A percentile compares a stretch with the other conserved stretches of the same genome.
These are phyloP conservation scores for Leptinotarsa peninsularis DNA, from an alignment of 2,888 invertebrate genomes.

Conservation along the genomic window DNA sequence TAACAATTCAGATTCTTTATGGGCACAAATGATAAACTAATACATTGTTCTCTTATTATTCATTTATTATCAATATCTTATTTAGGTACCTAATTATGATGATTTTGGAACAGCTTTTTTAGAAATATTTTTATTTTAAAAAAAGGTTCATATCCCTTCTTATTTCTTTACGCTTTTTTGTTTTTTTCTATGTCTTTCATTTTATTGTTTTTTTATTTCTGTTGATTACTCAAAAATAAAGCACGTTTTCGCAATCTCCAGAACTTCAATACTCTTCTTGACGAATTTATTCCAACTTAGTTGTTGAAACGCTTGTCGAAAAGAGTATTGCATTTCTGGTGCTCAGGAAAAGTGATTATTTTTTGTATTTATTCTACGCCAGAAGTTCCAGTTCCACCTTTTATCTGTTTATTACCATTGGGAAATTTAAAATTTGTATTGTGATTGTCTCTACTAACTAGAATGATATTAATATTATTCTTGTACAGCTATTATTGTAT, in stretches of 20 bases:
- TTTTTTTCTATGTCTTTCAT: constrained; percentile 33
- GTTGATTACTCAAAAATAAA: constrained; percentile 28
- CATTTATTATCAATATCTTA: constrained; percentile 7
- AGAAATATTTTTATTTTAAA: constrained; percentile 52
- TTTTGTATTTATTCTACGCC: too few relatives aligned
- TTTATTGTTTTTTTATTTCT: constrained; percentile 28
- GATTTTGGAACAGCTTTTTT: constrained; percentile 63
- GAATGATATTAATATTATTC: constrained; percentile 50
- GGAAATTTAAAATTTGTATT: constrained; percentile 47
- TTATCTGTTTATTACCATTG: constrained; percentile 28
- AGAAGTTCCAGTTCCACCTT: too few relatives aligned
- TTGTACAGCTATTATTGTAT: constrained; percentile 60
- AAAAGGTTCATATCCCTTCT: constrained; percentile 21
- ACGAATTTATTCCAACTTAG: too few relatives aligned
- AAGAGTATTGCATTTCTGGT: too few relatives aligned
- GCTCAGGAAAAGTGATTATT: too few relatives aligned
- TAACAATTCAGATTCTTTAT: too few relatives aligned
- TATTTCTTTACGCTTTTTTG: constrained; percentile 27
- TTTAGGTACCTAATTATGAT: constrained; percentile 32
- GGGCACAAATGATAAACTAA: too few relatives aligned
- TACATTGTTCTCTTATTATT: too few relatives aligned
- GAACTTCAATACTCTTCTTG: too few relatives aligned
- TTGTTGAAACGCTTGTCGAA: too few relatives aligned
- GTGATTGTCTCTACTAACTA: constrained; percentile 55
- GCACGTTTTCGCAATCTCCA: background rate